Evolutionary conservation across 1,140 invertebrate genomes (phyloP).

Genomic region (Agrypnia vestita): DNA sequence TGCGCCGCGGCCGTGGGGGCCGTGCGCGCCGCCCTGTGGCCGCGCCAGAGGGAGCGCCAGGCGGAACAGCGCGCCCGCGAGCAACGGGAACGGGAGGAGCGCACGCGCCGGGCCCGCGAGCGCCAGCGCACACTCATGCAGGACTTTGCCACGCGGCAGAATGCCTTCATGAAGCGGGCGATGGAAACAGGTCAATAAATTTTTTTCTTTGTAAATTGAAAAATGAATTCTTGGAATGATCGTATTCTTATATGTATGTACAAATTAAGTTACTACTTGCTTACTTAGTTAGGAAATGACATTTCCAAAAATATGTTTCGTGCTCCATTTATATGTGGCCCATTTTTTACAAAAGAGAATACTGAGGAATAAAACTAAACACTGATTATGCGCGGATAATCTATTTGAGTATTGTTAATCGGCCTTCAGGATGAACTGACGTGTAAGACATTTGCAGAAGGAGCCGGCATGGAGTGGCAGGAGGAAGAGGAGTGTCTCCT

Average conservation of each 20-base stretch:
- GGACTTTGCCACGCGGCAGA: conserved; percentile 93
- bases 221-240: too few species aligned
- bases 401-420: too few species aligned
- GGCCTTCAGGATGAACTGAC: too few species aligned
- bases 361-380: too few species aligned
- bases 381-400: too few species aligned
- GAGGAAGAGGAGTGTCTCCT: conserved; percentile 77
- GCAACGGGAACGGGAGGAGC: conserved; percentile 84
- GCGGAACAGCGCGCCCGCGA: conserved; percentile 82
- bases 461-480: conserved; percentile 80
- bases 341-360: too few species aligned
- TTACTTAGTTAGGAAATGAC: too few species aligned
- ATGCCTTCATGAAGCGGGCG: conserved; percentile 91
- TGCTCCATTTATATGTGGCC: too few species aligned
- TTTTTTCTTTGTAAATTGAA: too few species aligned
- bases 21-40: conserved; percentile 83
- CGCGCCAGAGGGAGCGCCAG: conserved; percentile 83
- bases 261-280: too few species aligned
- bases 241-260: too few species aligned
- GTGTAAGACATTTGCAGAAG: conserved; percentile 64
- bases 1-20: conserved; percentile 80
- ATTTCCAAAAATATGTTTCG: too few species aligned
- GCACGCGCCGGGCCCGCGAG: conserved; percentile 87
- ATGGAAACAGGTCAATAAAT: conserved; percentile 80
- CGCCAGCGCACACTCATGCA: conserved; percentile 93